phyloP scores from a whole-genome alignment of 2,888 invertebrate species.

The Caenorhabditis afra region DNA sequence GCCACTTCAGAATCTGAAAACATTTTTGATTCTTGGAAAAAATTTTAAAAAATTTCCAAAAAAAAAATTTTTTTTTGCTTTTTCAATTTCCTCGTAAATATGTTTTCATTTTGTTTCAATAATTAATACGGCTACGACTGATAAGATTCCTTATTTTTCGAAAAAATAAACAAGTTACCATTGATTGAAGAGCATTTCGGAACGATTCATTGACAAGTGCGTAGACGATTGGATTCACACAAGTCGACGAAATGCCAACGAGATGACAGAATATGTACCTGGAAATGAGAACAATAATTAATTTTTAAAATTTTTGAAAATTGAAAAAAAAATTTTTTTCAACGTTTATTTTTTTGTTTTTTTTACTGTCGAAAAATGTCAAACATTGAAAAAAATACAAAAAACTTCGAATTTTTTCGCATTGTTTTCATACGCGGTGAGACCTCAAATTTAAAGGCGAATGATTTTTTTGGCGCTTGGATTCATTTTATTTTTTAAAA shows the following conservation, averaged over 20 bases:
- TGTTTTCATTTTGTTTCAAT: too few relatives aligned
- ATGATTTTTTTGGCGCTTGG: too few relatives aligned
- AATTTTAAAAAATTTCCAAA: neutral
- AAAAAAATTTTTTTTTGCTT: too few relatives aligned
- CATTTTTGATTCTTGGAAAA: too few relatives aligned
- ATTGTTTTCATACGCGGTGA: neutral
- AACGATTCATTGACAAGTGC: slow-evolving; percentile 96
- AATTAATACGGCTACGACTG: too few relatives aligned
- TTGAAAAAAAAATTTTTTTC: slow-evolving; percentile 3
- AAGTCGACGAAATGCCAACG: slow-evolving; percentile 91
- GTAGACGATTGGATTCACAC: slow-evolving; percentile 92
- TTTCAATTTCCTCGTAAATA: too few relatives aligned
- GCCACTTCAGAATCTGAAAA: slow-evolving; percentile 59
- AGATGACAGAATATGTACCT: slow-evolving; percentile 84
- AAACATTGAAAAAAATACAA: too few relatives aligned
- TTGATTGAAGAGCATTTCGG: slow-evolving; percentile 75
- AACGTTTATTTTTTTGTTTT: neutral
- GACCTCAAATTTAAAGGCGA: too few relatives aligned
- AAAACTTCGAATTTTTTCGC: too few relatives aligned
- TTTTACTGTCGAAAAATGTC: too few relatives aligned
- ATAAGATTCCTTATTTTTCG: neutral
- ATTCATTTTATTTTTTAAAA: too few relatives aligned
- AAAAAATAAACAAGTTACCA: slow-evolving; percentile 29
- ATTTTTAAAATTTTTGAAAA: neutral
- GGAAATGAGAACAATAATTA: slow-evolving; percentile 12